Evolutionary conservation across 2,797 vertebrate genomes (phyloP).

Genomic region (Clarias fuscus): DNA sequence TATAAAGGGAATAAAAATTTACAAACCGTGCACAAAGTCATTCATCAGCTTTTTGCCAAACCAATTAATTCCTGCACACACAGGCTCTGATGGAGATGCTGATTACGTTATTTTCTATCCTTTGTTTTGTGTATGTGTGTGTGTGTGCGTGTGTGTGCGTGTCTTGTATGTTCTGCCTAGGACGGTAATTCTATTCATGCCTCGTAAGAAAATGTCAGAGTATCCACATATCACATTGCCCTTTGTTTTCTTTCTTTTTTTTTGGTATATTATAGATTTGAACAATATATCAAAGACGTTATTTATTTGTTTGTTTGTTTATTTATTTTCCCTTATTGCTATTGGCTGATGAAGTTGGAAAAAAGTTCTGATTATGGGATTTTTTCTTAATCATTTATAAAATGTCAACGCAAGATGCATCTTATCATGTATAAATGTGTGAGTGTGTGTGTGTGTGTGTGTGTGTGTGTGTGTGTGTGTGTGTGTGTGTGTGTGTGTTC

Average conservation of each 20-base stretch:
- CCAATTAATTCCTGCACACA: slow-evolving; percentile 52
- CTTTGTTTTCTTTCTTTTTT: slow-evolving; percentile 15
- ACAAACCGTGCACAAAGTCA: slow-evolving; percentile 34
- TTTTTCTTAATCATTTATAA: background rate
- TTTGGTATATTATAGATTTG: slow-evolving; percentile 19
- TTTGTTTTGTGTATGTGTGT: slow-evolving; percentile 7
- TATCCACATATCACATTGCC: slow-evolving; percentile 52
- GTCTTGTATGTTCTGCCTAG: slow-evolving; percentile 46
- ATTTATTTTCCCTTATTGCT: background rate
- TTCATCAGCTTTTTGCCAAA: slow-evolving; percentile 53
- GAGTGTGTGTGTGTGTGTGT: background rate
- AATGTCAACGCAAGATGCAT: background rate
- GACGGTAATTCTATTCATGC: slow-evolving; percentile 50
- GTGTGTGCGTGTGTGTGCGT: background rate
- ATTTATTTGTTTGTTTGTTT: slow-evolving; percentile 6
- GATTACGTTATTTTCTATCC: slow-evolving; percentile 49
- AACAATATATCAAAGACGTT: background rate
- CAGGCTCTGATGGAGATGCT: slow-evolving; percentile 47
- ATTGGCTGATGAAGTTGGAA: background rate
- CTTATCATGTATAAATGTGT: background rate
- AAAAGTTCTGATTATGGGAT: background rate
- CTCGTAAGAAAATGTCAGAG: slow-evolving; percentile 50
- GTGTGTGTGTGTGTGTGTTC: background rate
- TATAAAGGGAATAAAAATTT: slow-evolving; percentile 50
- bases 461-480: slow-evolving; percentile 3